Percentiles rank a stretch among this genome's conserved stretches.
phyloP scores from a whole-genome alignment of 2,888 invertebrate species.

The Malthinus seriepunctatus region DNA sequence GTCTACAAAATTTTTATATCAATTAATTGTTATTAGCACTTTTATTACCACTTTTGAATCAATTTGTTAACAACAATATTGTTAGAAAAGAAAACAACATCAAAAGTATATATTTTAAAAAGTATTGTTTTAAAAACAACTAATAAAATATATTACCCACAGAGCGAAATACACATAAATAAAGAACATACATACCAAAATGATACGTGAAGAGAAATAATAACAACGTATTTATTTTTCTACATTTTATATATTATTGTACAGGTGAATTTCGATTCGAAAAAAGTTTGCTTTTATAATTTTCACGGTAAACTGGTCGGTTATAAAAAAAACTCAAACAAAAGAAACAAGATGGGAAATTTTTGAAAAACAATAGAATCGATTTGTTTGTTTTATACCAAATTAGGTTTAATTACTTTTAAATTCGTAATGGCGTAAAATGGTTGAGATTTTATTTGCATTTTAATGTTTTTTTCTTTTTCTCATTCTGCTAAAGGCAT shows the following conservation, averaged over 20 bases:
- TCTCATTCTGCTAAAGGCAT: too few relatives aligned
- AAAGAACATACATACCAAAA: conserved; percentile 5
- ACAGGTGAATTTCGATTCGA: not conserved
- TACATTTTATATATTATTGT: not conserved
- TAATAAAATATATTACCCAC: conserved; percentile 4
- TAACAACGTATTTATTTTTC: conserved; percentile 4
- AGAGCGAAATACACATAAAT: conserved; percentile 1
- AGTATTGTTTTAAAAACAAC: conserved; percentile 3
- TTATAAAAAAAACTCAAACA: not conserved
- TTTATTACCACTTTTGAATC: too few relatives aligned
- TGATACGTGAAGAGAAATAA: conserved; percentile 4
- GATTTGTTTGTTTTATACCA: too few relatives aligned
- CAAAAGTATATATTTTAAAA: not conserved
- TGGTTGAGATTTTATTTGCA: conserved; percentile 17
- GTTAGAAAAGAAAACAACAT: not conserved
- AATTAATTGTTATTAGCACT: not conserved
- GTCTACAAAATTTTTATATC: not conserved
- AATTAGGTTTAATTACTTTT: too few relatives aligned
- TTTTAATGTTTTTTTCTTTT: conserved; percentile 13
- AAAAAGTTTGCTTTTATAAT: conserved; percentile 4
- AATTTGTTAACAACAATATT: not conserved
- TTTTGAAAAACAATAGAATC: too few relatives aligned
- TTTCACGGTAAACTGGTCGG: conserved; percentile 1
- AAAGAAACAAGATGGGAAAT: not conserved
- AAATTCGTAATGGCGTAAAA: not conserved